A percentile compares a stretch with the other conserved stretches of the same genome.
phyloP scores from a whole-genome alignment of 2,797 vertebrate species.

The Novumbra hubbsi region DNA sequence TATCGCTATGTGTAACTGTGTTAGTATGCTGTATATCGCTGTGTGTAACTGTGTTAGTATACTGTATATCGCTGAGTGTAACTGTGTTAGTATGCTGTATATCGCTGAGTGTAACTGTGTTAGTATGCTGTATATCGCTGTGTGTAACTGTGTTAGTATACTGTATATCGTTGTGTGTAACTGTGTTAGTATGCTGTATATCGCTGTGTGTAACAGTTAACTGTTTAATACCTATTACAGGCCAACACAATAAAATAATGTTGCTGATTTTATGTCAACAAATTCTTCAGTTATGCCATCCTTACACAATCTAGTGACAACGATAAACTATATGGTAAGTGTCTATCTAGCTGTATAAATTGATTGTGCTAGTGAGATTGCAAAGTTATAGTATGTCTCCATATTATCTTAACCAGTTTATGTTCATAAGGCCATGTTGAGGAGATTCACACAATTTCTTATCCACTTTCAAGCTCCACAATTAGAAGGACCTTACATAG shows the following conservation, averaged over 20 bases:
- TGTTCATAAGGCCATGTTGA: background rate
- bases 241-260: background rate
- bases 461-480: background rate
- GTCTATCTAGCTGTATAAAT: background rate
- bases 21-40: too few species aligned
- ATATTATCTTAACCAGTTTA: background rate
- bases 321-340: background rate
- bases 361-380: background rate
- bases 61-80: too few species aligned
- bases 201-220: too few species aligned
- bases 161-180: too few species aligned
- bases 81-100: too few species aligned
- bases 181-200: background rate
- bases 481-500: constrained; percentile 2
- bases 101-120: too few species aligned
- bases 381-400: background rate
- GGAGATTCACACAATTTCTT: background rate
- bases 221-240: background rate
- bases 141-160: too few species aligned
- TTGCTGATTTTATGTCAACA: background rate
- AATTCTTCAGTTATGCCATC: background rate
- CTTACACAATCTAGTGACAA: background rate
- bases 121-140: too few species aligned
- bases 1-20: too few species aligned
- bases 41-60: too few species aligned